phyloP scores from a whole-genome alignment of 2,113 vertebrate species.

The Hydrolagus affinis region DNA sequence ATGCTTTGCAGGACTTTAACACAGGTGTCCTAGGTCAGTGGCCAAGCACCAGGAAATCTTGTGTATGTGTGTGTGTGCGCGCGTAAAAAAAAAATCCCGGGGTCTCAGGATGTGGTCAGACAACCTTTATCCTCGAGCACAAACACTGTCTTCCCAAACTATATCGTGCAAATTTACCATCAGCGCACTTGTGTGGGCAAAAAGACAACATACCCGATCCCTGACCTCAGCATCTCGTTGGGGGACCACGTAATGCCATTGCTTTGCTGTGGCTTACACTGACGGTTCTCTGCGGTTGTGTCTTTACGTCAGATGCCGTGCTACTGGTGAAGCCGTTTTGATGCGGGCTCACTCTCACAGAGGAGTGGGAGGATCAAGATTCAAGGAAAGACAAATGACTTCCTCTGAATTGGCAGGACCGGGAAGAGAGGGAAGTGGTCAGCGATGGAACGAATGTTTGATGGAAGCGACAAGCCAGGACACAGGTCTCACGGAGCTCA shows the following conservation, averaged over 20 bases:
- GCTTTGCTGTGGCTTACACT: slow-evolving; percentile 4
- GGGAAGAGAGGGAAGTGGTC: neutral
- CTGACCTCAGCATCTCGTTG: neutral
- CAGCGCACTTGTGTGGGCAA: neutral
- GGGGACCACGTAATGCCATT: neutral
- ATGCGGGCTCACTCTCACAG: neutral
- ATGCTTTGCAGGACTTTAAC: slow-evolving; percentile 21
- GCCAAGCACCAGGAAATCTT: slow-evolving; percentile 23
- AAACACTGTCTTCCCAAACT: neutral
- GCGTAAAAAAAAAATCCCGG: no score
- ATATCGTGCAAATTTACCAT: slow-evolving; percentile 8
- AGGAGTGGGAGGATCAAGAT: neutral
- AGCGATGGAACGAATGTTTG: neutral
- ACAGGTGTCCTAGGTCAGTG: slow-evolving; percentile 17
- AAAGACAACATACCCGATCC: neutral
- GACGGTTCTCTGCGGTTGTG: neutral
- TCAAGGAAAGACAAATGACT: slow-evolving; percentile 20
- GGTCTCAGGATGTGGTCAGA: slow-evolving; percentile 27
- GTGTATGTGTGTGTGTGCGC: neutral
- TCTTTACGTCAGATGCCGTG: slow-evolving; percentile 16
- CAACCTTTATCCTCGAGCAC: neutral
- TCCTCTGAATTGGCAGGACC: slow-evolving; percentile 15
- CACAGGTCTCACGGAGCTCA: neutral
- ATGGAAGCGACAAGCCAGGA: neutral
- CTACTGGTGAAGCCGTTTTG: slow-evolving; percentile 2